A percentile compares a stretch with the other conserved stretches of the same genome.
Conservation (phyloP, 2,797 vertebrate species). For the Scyliorhinus canicula region DNA sequence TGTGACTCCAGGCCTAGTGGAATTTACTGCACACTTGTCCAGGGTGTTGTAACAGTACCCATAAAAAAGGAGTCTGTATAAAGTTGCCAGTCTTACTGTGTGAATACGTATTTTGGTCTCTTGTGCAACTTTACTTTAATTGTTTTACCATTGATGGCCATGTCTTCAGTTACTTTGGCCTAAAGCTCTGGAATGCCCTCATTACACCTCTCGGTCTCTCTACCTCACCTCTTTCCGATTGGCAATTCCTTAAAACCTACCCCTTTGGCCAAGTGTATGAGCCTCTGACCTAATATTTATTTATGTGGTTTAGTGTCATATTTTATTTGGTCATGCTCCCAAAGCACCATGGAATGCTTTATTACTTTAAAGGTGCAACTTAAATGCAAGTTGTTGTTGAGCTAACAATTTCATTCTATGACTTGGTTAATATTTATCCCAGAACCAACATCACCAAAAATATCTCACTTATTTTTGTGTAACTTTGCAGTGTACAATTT, state of each 20-base stretch:
- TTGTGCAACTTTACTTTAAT: background rate
- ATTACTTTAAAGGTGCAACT: background rate
- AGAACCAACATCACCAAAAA: background rate
- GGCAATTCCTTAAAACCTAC: background rate
- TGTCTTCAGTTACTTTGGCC: background rate
- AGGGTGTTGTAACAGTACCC: too few species aligned
- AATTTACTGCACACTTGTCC: too few species aligned
- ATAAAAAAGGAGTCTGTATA: background rate
- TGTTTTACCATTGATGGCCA: background rate
- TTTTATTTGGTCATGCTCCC: background rate
- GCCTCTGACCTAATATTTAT: background rate
- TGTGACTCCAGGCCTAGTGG: too few species aligned
- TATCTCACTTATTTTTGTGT: background rate
- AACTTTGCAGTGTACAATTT: background rate
- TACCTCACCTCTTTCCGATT: background rate
- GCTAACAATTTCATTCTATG: background rate
- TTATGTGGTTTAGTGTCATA: background rate
- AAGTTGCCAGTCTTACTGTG: background rate
- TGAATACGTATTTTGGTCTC: background rate
- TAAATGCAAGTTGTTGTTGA: background rate
- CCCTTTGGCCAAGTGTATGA: background rate
- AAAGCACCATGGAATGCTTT: background rate
- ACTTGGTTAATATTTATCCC: background rate
- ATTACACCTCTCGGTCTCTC: background rate
- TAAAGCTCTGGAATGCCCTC: background rate